Evolutionary conservation across 2,113 vertebrate species (phyloP), one percentile per base, ranked within the genome.

Genomic region (Platichthys stellatus): DNA sequence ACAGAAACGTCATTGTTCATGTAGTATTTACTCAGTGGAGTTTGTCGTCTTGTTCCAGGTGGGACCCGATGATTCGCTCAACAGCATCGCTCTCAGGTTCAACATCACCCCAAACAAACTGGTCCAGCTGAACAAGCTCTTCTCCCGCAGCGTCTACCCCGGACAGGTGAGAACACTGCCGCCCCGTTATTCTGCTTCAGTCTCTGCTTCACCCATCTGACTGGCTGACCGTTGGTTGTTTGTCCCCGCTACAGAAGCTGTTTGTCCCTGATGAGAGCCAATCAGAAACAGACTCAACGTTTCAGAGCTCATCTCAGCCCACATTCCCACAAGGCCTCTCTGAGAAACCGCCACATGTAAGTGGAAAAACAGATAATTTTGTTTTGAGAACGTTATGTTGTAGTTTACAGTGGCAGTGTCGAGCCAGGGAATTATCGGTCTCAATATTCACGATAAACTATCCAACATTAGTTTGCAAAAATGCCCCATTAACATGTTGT

Each of bases 61-160:
- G 72, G 95, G 95, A 87, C 92, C 93, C 67, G 92, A 93, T 38
- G 97, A 99, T 84, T 97, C 97, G 15, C 93, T 99, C 67, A 98
- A 96, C 94, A 96, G 95, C 85, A 97, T 99, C 73, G 97, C 98
- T 20, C 93, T 99, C 74, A 97, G 96, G 81, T 99, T 97, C 92
- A 98, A 99, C 86, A 74, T 98, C 92, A 99, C 97, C 68, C 98
- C 98, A 51, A 99, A 98, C 92, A 97, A 97, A 87, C 93, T 99
- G 88, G 97, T 98, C 84, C 97, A 98, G 87, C 90, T 98, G 68
- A 99, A 99, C 93, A 97, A 96, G 72, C 96, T 99, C 81, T 99
- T 97, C 84, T 96, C 95, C 0, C 97, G 93, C 59, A 98, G 96
- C 0, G 93, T 99, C 80, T 96, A 98, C 88, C 95, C 97, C 35